Base-by-base conservation (phyloP, 1,140 invertebrate species). In the Paralvinella palmiformis region DNA sequence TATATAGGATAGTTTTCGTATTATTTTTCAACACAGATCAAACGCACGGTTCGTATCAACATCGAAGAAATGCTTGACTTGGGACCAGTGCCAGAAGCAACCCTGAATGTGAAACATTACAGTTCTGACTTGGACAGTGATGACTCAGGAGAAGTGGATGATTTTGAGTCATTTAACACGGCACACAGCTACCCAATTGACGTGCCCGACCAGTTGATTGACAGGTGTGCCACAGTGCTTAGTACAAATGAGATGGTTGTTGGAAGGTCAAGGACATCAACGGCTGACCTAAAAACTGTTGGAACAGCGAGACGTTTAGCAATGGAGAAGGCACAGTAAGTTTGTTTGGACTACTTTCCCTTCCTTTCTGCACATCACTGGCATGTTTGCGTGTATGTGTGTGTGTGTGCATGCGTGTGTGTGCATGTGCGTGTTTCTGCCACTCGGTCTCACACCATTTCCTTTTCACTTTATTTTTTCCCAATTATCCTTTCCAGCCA, bases 191-290 rank as follows among this genome's bases (percentile, higher is more conserved):
- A 69, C 48, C 62, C 70, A 52, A 77, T 78, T 53, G 70, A 74
- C 37, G 75, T 79, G 2, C 67, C 72, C 1, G 70, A 76, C 15
- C 64, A 73, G 37, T 63, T 79, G 50, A 62, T 79, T 6, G 74
- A 76, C 27, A 58, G 73, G 32, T 76, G 73, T 70, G 76, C 76
- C 17, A 77, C 76, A 7, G 71, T 72, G 60, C 70, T 79, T 2
- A 77, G 74, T 56, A 71, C 69, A 24, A 78, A 78, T 67, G 71
- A 75, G 64, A 68, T 67, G 22, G 68, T 78, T 17, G 71, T 77
- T 5, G 72, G 62, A 27, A 65, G 73, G 36, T 62, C 69, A 31
- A 32, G 66, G 20, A 63, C 68, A 1, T 48, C 63, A 7, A 35
- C 33, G 22, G 41, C 29, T 29, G 59, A 68, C 31, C 68, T 64